These are phyloP conservation scores for Cordilura impudica DNA, from an alignment of 2,888 invertebrate genomes.

Conservation along the genomic window DNA sequence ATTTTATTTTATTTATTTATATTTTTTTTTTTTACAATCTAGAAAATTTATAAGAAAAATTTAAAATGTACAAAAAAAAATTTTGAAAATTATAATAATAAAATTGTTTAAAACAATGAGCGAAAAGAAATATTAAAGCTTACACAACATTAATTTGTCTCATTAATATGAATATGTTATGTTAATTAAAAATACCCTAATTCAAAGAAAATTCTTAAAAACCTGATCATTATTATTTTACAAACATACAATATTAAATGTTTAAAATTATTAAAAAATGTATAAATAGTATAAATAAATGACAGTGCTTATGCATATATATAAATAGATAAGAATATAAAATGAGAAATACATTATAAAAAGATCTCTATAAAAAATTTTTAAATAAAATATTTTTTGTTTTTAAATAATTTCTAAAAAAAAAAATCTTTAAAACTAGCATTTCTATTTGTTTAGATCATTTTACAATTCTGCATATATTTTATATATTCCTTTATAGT, in stretches of 20 bases:
- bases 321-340: conserved; percentile 22
- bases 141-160: background rate
- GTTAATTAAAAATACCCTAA: conserved; percentile 33
- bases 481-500: conserved; percentile 47
- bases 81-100: conserved; percentile 6
- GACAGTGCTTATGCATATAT: conserved; percentile 23
- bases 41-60: background rate
- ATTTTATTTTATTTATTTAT: conserved; percentile 1
- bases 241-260: conserved; percentile 1
- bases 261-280: conserved; percentile 2
- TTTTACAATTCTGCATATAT: conserved; percentile 8
- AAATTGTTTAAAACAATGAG: conserved; percentile 38
- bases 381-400: too few species aligned
- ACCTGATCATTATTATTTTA: conserved; percentile 28
- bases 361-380: too few species aligned
- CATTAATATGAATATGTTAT: background rate
- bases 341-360: background rate
- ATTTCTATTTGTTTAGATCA: background rate
- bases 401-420: too few species aligned
- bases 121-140: conserved; percentile 24
- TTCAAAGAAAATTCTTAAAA: conserved; percentile 19
- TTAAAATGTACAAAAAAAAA: conserved; percentile 1
- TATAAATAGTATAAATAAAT: conserved; percentile 27
- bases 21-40: background rate
- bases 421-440: background rate